A percentile compares a stretch with the other conserved stretches of the same genome.
Conservation (phyloP, 2,113 vertebrate genomes). For the Psophia crepitans region DNA sequence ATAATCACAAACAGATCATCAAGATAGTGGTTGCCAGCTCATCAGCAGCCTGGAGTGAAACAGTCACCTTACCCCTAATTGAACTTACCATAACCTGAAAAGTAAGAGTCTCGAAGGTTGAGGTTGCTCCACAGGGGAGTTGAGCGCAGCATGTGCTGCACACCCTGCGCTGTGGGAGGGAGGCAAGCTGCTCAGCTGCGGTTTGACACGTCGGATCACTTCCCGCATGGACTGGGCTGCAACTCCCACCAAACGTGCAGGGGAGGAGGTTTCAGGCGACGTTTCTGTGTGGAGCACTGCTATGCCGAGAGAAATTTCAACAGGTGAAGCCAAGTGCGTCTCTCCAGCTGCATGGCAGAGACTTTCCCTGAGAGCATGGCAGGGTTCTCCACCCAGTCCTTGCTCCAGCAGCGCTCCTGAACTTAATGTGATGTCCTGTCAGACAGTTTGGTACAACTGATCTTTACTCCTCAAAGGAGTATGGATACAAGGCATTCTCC, state of each 20-base stretch:
- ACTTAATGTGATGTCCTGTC: too few relatives aligned
- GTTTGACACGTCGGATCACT: fast-evolving
- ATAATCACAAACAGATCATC: slow-evolving; percentile 5
- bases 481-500: too few relatives aligned
- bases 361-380: too few relatives aligned
- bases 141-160: fast-evolving
- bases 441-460: too few relatives aligned
- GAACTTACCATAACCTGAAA: background rate
- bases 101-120: background rate
- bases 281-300: background rate
- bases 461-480: too few relatives aligned
- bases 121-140: fast-evolving
- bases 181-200: fast-evolving
- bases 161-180: fast-evolving
- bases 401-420: too few relatives aligned
- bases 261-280: fast-evolving
- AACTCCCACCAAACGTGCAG: fast-evolving
- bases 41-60: background rate
- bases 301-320: background rate
- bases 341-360: too few relatives aligned
- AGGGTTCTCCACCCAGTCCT: too few relatives aligned
- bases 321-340: background rate
- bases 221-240: fast-evolving
- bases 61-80: background rate
- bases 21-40: background rate